Conservation (phyloP, 2,113 vertebrate genomes). For the Anthoscopus minutus region DNA sequence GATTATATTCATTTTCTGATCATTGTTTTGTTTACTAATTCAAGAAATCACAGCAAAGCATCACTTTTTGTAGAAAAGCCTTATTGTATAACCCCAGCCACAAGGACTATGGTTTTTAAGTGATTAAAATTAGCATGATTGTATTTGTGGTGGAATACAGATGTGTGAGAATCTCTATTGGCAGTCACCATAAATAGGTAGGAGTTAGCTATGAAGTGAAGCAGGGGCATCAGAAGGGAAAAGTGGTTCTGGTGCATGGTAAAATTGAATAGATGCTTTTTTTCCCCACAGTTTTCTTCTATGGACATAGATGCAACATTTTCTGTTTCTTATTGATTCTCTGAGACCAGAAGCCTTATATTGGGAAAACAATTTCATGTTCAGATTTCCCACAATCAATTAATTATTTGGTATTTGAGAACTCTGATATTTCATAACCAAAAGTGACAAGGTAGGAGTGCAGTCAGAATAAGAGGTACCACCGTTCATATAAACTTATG, state of each 20-base stretch:
- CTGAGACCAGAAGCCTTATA: neutral
- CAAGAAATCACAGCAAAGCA: neutral
- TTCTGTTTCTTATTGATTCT: neutral
- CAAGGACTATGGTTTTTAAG: neutral
- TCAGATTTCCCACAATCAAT: neutral
- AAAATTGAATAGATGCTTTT: neutral
- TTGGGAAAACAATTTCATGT: neutral
- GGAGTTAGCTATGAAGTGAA: neutral
- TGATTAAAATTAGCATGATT: neutral
- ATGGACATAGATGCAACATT: neutral
- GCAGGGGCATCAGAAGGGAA: neutral
- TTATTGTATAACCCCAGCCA: neutral
- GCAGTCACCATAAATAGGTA: neutral
- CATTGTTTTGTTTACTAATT: neutral
- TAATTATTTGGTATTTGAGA: neutral
- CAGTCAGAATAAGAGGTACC: neutral
- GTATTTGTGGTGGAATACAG: neutral
- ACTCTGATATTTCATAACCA: neutral
- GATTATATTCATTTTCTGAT: neutral
- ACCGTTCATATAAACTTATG: neutral
- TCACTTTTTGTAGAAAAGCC: neutral
- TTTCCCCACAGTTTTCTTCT: neutral
- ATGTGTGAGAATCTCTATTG: neutral
- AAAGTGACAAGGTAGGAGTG: neutral
- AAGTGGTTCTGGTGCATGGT: neutral